Evolutionary conservation across 1,140 invertebrate genomes (phyloP), one percentile per base, ranked within the genome.

Genomic region (Laodelphax striatellus): DNA sequence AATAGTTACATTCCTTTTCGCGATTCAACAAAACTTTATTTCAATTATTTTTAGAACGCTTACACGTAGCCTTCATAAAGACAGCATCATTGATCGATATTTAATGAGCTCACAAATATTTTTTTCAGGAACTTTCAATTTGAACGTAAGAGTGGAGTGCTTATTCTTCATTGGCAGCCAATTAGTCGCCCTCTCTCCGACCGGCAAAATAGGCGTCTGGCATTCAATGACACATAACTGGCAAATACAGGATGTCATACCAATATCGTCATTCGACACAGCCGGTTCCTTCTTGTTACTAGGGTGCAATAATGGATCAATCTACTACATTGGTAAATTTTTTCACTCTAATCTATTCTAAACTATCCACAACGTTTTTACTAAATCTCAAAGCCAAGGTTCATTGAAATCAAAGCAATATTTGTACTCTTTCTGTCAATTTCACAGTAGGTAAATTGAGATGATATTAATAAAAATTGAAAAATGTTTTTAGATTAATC

Each of bases 181-280:
- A 70, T 74, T 98, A 38, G 95, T 98, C 13, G 95, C 94, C 2
- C 76, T 98, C 16, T 95, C 93, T 42, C 82, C 88, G 2, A 86
- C 86, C 19, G 95, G 95, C n/a, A 97, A 97, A 78, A 93, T 97
- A 61, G 95, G 95, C 8, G 94, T 99, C 16, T 98, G 94, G 94
- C 94, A 98, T 76, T 91, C 94, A 0, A 97, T 95, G 85, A 97
- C 94, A 0, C 94, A 97, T 67, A 93, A 98, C 73, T 98, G 95
- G 93, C 88, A 97, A 77, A 94, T 94, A 50, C 94, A 96, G 75
- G 93, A 97, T 76, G 88, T 97, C 22, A 86, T 94, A 41, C 88
- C 92, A 2, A 92, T 98, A 34, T 85, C 93, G 14, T 96, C 94
- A 2, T 94, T 95, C 73, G 94, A 97, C 71, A 96, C 92, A 1